Conservation (phyloP, 2,797 vertebrate genomes). For the Spondyliosoma cantharus region DNA sequence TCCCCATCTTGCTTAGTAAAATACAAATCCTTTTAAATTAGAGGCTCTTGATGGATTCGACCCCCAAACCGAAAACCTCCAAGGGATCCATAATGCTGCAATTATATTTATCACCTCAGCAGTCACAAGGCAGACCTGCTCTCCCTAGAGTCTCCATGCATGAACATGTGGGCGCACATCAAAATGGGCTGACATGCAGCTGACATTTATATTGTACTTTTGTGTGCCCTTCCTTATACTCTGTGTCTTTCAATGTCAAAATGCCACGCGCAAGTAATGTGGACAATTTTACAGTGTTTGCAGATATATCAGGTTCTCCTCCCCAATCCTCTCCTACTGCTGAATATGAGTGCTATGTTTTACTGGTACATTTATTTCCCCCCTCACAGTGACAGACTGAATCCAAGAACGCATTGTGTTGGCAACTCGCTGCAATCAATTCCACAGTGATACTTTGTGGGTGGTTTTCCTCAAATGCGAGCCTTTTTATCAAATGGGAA, state of each 20-base stretch:
- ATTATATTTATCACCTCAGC: slow-evolving; percentile 82
- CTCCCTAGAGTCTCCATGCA: slow-evolving; percentile 33
- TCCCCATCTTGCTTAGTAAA: slow-evolving; percentile 71
- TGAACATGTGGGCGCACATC: slow-evolving; percentile 64
- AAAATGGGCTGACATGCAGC: slow-evolving; percentile 67
- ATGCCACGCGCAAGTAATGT: slow-evolving; percentile 42
- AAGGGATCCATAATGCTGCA: slow-evolving; percentile 73
- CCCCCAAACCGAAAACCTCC: slow-evolving; percentile 65
- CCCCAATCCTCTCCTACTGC: slow-evolving; percentile 18
- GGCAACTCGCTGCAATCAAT: slow-evolving; percentile 74
- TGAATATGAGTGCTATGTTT: slow-evolving; percentile 45
- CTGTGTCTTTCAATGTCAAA: slow-evolving; percentile 43
- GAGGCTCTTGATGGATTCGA: slow-evolving; percentile 70
- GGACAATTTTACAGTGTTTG: slow-evolving; percentile 56
- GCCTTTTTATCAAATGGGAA: slow-evolving; percentile 72
- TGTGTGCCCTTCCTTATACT: slow-evolving; percentile 55
- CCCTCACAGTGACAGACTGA: slow-evolving; percentile 36
- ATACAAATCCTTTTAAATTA: slow-evolving; percentile 77
- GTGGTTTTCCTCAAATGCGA: slow-evolving; percentile 70
- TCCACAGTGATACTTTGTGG: slow-evolving; percentile 71
- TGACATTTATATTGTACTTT: slow-evolving; percentile 67
- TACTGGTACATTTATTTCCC: slow-evolving; percentile 20
- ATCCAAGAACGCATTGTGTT: slow-evolving; percentile 67
- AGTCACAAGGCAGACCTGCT: slow-evolving; percentile 62
- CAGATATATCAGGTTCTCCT: slow-evolving; percentile 35